Evolutionary conservation across 2,797 vertebrate species (phyloP).

Genomic region (Huso huso): DNA sequence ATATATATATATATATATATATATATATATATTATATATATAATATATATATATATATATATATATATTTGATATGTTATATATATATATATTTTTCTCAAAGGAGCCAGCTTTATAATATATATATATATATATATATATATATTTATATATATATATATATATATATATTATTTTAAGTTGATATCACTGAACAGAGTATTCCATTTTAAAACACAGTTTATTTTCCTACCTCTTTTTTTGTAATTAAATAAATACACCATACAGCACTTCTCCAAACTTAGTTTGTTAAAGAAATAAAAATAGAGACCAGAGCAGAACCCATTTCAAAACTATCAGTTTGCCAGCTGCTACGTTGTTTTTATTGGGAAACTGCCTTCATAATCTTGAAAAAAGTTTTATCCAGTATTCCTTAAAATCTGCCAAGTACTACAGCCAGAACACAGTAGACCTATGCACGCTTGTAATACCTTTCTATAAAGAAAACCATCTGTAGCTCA

Average conservation of each 20-base stretch:
- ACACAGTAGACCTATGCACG: conserved; percentile 22
- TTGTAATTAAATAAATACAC: neutral
- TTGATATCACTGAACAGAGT: neutral
- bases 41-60: conserved; percentile 1
- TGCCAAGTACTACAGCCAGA: conserved; percentile 27
- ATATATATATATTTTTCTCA: too few relatives aligned
- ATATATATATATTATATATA: conserved; percentile 3
- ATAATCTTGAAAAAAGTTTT: conserved; percentile 37
- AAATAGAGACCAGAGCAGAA: neutral
- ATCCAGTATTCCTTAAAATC: conserved; percentile 24
- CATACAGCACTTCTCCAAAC: neutral
- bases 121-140: neutral
- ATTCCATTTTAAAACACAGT: neutral
- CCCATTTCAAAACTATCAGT: conserved; percentile 21
- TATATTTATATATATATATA: conserved; percentile 1
- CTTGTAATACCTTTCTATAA: conserved; percentile 35
- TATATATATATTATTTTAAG: neutral
- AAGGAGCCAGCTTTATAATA: too few relatives aligned
- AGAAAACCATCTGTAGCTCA: conserved; percentile 3
- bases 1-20: neutral
- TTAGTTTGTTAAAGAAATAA: conserved; percentile 2
- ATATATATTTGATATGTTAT: too few relatives aligned
- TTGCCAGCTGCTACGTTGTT: conserved; percentile 25
- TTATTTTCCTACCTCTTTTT: conserved; percentile 1
- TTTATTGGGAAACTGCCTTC: conserved; percentile 30